Base-by-base conservation (phyloP, 2,113 vertebrate species). In the Melospiza georgiana region DNA sequence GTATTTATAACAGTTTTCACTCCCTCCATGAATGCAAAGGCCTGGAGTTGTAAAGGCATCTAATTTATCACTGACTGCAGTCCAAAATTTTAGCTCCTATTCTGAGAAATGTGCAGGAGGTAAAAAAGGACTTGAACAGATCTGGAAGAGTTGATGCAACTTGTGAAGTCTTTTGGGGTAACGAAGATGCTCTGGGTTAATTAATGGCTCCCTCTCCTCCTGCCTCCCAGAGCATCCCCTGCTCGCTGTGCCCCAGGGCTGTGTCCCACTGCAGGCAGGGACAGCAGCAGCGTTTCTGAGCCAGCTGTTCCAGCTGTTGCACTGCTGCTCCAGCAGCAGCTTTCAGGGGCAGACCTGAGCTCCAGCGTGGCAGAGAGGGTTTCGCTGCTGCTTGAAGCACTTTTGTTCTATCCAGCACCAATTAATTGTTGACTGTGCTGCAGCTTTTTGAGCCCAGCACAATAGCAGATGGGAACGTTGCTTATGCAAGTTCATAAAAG, bases 281-380 rank as follows among this genome's bases (percentile, higher is more conserved):
- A 11, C 9, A 19, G 6, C 5, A 11, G 3, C 66, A 9, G 52
- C 48, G 13, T 30, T 52, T 31, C 69, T 17, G 27, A 44, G 39
- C 48, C 66, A 15, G 10, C 11, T 8, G 66, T 8, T 31, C 48
- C 66, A 15, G 10, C 11, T 8, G 66, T 8, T 31, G 33, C 62
- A 7, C 35, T 27, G 5, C 0, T 7, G 11, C 16, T 2, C 54
- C n/a, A 3, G 1, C 0, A 37, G 37, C 1, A 43, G 87, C 18
- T 22, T 25, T 16, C 11, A 18, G 69, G 23, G 4, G 30, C n/a
- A 37, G 63, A 41, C 6, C 77, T 1, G 0, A 19, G 71, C 58
- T 51, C 44, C 14, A 22, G 0, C 0, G 0, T 2, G 30, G 55
- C 72, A 18, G 13, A 0, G 52, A 61, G 48, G 46, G 21, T 16